phyloP scores from a whole-genome alignment of 2,797 vertebrate genomes.

The Alca torda region DNA sequence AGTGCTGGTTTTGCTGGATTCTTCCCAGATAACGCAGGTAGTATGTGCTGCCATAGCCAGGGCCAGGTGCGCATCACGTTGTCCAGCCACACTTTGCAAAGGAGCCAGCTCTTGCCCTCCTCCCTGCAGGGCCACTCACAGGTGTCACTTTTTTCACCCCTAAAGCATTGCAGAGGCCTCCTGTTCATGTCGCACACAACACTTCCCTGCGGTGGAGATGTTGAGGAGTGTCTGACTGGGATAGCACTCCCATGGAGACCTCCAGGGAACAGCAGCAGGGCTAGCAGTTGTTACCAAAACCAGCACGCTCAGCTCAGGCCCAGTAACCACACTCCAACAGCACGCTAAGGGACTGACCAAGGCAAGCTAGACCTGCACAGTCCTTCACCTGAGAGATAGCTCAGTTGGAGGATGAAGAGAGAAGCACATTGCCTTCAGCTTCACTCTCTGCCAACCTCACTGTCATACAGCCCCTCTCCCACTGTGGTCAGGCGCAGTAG shows the following conservation, averaged over 20 bases:
- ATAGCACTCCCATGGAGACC: neutral
- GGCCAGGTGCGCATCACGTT: neutral
- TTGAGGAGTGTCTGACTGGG: neutral
- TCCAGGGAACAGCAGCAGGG: neutral
- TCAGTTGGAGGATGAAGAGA: neutral
- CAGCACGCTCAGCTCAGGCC: neutral
- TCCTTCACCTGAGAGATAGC: neutral
- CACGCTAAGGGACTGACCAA: neutral
- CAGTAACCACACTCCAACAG: neutral
- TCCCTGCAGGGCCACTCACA: neutral
- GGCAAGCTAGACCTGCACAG: neutral
- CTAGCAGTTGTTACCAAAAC: neutral
- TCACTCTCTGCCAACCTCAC: neutral
- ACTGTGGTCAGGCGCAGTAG: neutral
- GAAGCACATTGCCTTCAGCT: neutral
- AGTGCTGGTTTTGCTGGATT: neutral
- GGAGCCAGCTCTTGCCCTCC: neutral
- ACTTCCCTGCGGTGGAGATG: neutral
- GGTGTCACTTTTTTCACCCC: neutral
- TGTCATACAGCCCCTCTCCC: neutral
- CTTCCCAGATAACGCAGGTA: neutral
- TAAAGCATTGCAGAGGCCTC: neutral
- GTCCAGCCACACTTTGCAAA: neutral
- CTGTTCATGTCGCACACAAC: accelerated
- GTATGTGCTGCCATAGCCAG: neutral